Evolutionary conservation across 2,888 invertebrate genomes (phyloP).

Genomic region (Odiellus spinosus): DNA sequence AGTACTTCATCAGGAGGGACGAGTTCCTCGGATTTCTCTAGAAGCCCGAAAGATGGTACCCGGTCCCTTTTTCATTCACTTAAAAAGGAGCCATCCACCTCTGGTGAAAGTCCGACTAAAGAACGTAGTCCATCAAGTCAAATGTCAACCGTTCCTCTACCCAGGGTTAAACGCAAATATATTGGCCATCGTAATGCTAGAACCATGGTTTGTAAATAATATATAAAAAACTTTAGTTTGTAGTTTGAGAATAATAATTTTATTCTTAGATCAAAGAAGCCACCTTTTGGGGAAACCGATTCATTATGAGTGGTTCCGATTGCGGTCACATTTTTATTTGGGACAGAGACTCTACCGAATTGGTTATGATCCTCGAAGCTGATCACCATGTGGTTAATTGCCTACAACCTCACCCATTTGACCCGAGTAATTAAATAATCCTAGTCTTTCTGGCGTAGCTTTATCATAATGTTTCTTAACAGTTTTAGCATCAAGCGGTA

Average conservation of each 20-base stretch:
- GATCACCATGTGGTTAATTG: slow-evolving; percentile 69
- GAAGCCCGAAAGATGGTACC: slow-evolving; percentile 1
- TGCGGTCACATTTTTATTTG: slow-evolving; percentile 74
- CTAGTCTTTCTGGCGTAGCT: neutral
- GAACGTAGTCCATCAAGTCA: neutral
- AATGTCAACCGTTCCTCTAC: slow-evolving; percentile 20
- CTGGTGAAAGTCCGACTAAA: too few relatives aligned
- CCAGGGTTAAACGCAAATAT: slow-evolving; percentile 45
- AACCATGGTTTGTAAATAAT: slow-evolving; percentile 35
- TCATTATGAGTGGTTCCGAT: slow-evolving; percentile 72
- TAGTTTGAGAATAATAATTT: neutral
- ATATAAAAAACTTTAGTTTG: too few relatives aligned
- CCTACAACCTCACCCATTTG: slow-evolving; percentile 60
- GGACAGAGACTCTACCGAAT: slow-evolving; percentile 50
- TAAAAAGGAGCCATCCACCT: too few relatives aligned
- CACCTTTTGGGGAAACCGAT: slow-evolving; percentile 64
- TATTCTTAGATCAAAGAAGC: slow-evolving; percentile 57
- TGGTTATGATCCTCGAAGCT: slow-evolving; percentile 58
- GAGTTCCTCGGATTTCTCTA: too few relatives aligned
- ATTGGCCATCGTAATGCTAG: slow-evolving; percentile 61
- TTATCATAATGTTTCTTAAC: slow-evolving; percentile 1
- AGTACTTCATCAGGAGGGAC: too few relatives aligned
- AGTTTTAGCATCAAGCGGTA: slow-evolving; percentile 63
- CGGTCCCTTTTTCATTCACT: too few relatives aligned
- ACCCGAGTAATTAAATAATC: slow-evolving; percentile 36